These are phyloP conservation scores for Hippoglossus stenolepis DNA, from an alignment of 2,113 vertebrate genomes.

Conservation along the genomic window DNA sequence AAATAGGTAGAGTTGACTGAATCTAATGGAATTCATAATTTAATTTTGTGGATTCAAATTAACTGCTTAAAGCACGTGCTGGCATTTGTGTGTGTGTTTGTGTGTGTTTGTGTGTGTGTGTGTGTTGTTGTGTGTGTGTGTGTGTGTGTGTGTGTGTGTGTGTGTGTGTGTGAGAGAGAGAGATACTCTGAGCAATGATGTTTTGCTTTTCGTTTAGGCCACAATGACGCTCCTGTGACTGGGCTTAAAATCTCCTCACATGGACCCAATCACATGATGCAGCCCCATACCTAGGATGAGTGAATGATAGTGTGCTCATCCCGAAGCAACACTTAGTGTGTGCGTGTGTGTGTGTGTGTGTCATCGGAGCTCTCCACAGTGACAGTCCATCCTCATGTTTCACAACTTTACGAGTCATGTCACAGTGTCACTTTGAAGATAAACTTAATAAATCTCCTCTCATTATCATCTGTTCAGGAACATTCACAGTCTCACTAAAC, in stretches of 20 bases:
- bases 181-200: neutral
- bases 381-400: conserved; percentile 48
- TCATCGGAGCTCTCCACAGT: conserved; percentile 28
- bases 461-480: conserved; percentile 6
- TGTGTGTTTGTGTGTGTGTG: conserved; percentile 2
- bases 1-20: neutral
- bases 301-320: conserved; percentile 19
- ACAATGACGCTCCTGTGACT: conserved; percentile 73
- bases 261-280: conserved; percentile 73
- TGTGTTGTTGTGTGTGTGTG: conserved; percentile 2
- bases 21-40: conserved; percentile 2
- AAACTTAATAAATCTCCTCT: conserved; percentile 7
- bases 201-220: conserved; percentile 47
- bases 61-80: conserved; percentile 10
- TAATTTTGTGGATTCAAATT: conserved; percentile 2
- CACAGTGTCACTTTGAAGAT: neutral
- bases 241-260: conserved; percentile 76
- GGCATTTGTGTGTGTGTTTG: conserved; percentile 1
- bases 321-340: no score
- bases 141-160: neutral
- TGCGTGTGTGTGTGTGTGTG: neutral
- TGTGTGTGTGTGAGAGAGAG: no score
- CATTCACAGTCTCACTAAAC: no score
- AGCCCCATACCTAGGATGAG: conserved; percentile 62
- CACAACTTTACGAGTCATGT: conserved; percentile 41